These are phyloP conservation scores for Phrynosoma blainvillii DNA, from an alignment of 2,113 vertebrate genomes.

Conservation along the genomic window DNA sequence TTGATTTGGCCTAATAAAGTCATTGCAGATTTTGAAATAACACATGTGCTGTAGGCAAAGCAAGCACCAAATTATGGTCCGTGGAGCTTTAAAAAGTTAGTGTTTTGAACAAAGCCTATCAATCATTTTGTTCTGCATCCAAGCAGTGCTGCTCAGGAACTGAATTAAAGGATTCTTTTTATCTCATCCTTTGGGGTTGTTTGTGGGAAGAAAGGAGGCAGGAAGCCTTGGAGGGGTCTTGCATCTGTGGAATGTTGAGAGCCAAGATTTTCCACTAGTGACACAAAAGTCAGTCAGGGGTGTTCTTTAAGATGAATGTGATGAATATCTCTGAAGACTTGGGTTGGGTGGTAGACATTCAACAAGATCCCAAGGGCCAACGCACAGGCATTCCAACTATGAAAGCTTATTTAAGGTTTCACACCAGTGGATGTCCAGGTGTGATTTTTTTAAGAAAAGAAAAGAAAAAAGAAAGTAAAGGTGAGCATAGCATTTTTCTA, in stretches of 20 bases:
- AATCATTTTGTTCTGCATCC: not conserved
- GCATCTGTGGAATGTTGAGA: not conserved
- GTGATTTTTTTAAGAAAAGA: not conserved
- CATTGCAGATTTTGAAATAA: not conserved
- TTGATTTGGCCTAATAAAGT: not conserved
- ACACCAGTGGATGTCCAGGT: not conserved
- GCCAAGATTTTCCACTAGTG: constrained; percentile 30
- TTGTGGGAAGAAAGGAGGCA: constrained; percentile 19
- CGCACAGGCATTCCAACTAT: constrained; percentile 47
- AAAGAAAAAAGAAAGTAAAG: not conserved
- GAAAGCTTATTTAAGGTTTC: constrained; percentile 21
- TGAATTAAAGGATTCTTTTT: constrained; percentile 43
- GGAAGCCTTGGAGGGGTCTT: constrained; percentile 24
- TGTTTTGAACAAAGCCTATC: not conserved
- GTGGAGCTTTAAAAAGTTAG: not conserved
- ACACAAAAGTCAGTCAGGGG: constrained; percentile 12
- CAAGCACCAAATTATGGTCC: not conserved
- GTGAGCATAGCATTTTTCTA: not conserved
- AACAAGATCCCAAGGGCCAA: constrained; percentile 33
- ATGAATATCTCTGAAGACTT: constrained; percentile 12
- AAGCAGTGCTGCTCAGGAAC: not conserved
- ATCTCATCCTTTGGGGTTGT: constrained; percentile 38
- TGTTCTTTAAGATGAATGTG: not conserved
- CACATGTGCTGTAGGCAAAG: not conserved
- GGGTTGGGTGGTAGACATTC: not conserved